These are phyloP conservation scores for Metridium senile DNA, from an alignment of 92 coral and sea anemone species.

Conservation along the genomic window DNA sequence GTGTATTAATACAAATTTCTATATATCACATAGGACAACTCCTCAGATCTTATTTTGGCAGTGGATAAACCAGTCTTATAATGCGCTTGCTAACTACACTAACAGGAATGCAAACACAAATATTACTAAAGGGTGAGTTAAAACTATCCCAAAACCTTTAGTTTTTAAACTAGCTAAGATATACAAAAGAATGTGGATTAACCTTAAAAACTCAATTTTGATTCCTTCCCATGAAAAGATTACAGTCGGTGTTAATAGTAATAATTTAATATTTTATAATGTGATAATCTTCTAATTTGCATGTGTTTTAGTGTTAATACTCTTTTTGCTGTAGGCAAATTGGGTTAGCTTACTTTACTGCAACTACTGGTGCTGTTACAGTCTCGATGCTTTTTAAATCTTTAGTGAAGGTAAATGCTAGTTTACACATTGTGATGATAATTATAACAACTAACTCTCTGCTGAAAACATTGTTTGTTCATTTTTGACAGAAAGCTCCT, in stretches of 20 bases:
- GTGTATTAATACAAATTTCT: not conserved
- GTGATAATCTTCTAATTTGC: not conserved
- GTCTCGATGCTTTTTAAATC: slow-evolving; percentile 84
- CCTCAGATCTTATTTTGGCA: slow-evolving; percentile 95
- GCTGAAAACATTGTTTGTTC: not conserved
- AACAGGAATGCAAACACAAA: slow-evolving; percentile 80
- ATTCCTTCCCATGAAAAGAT: no score
- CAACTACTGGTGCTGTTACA: slow-evolving; percentile 89
- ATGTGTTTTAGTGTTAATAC: not conserved
- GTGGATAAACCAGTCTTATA: slow-evolving; percentile 94
- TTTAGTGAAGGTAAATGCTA: slow-evolving; percentile 63
- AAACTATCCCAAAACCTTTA: not conserved
- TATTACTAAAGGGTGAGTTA: slow-evolving; percentile 18
- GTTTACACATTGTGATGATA: not conserved
- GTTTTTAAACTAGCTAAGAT: no score
- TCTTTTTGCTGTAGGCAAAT: slow-evolving; percentile 58
- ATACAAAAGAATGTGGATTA: no score
- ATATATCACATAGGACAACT: slow-evolving; percentile 61
- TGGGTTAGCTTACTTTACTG: slow-evolving; percentile 82
- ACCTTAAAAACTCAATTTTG: no score
- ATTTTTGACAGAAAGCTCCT: slow-evolving; percentile 70
- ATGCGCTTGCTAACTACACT: slow-evolving; percentile 92
- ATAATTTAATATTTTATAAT: no score
- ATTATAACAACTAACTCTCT: not conserved
- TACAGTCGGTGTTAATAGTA: no score